Evolutionary conservation across 2,797 vertebrate genomes (phyloP), one percentile per base, ranked within the genome.

Genomic region (Hydrocynus forskahlii): DNA sequence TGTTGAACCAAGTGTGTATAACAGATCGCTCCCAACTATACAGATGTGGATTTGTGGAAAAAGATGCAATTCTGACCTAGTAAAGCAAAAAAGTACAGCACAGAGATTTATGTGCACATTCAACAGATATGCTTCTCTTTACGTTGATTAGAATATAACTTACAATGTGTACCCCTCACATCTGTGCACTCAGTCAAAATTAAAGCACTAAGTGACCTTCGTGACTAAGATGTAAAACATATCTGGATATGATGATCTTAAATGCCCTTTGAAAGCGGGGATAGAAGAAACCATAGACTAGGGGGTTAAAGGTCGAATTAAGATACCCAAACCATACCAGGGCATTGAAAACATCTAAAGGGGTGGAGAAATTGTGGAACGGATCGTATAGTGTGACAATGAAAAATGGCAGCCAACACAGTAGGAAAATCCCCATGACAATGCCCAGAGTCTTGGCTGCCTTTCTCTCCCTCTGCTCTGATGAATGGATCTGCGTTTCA

Each of bases 371-470:
- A 38, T 76, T 5, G 0, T 79, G 50, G 6, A 85, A 84, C 13
- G 87, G 83, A 23, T 86, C 81, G 10, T 76, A 59, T 21, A 83
- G 35, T 21, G 76, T 80, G 16, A 52, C 40, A 14, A 75, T 67
- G 48, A 86, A 83, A 29, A 83, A 88, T 3, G 87, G 87, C 62
- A 83, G 45, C 85, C 87, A 88, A 29, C 85, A 88, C 5, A 88
- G n/a, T 35, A 87, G 62, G 60, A 86, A 88, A 38, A 79, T 68
- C 0, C 87, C 87, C 71, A 88, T 80, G 17, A 88, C 72, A 59
- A 86, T 88, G 13, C 75, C 87, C 10, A 88, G 76, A n/a, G 84
- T 87, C 71, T 88, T 88, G 4, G 83, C 85, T 48, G 87, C 85
- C 57, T 87, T 88, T 16, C 63, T 75, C 68, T 88, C 87, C 43